Conservation (phyloP, 2,797 vertebrate genomes). For the Darevskia mixta region DNA sequence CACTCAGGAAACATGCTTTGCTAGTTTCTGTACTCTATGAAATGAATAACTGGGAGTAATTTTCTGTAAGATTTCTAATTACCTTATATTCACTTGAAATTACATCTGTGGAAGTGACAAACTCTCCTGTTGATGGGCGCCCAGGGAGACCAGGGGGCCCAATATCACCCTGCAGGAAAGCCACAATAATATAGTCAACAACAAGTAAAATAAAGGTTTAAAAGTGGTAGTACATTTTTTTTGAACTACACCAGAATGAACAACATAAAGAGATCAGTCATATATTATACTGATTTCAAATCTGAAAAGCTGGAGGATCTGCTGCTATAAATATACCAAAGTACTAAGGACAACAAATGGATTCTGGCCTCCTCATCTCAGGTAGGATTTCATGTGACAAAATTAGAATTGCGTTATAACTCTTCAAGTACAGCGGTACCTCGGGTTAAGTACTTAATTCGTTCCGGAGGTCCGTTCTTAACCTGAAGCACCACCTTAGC, state of each 20-base stretch:
- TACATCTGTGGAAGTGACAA: constrained; percentile 23
- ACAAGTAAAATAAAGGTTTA: neutral
- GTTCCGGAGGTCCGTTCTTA: no score
- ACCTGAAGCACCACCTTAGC: no score
- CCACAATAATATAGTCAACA: neutral
- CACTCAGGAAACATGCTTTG: neutral
- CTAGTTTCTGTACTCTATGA: neutral
- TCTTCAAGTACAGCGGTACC: no score
- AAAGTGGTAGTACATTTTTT: neutral
- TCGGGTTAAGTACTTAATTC: no score
- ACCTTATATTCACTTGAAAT: constrained; percentile 75
- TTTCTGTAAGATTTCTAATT: constrained; percentile 51
- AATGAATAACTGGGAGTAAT: constrained; percentile 7
- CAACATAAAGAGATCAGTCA: neutral
- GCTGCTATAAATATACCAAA: neutral
- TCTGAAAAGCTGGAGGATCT: neutral
- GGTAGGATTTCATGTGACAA: no score
- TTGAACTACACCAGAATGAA: neutral
- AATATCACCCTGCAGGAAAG: constrained; percentile 79
- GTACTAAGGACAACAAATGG: no score
- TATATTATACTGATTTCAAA: neutral
- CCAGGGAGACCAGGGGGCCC: constrained; percentile 80
- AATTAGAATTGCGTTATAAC: no score
- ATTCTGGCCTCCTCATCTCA: no score
- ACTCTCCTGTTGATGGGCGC: constrained; percentile 58